Percentiles rank a stretch among this genome's conserved stretches.
These are phyloP conservation scores for Maniola hyperantus DNA, from an alignment of 2,888 invertebrate species.

Conservation along the genomic window DNA sequence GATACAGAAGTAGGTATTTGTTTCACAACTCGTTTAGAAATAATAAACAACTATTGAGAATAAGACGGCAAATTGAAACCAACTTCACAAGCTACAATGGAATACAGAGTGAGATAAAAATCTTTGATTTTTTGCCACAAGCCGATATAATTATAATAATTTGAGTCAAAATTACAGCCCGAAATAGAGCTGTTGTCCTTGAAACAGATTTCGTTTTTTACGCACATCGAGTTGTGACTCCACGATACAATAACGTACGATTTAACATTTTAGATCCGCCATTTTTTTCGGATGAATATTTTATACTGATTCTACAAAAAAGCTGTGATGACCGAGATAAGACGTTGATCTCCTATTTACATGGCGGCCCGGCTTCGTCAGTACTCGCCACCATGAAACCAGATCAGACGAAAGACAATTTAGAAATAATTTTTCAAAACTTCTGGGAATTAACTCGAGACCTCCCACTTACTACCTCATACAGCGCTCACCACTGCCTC, in stretches of 20 bases:
- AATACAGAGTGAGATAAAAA: conserved; percentile 24
- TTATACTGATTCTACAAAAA: too few species aligned
- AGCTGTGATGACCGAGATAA: too few species aligned
- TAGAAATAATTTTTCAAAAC: too few species aligned
- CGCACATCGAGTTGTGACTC: conserved; percentile 32
- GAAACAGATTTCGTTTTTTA: conserved; percentile 44
- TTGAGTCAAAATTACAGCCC: conserved; percentile 36
- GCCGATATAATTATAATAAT: conserved; percentile 37
- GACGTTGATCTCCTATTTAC: too few species aligned
- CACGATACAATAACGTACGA: conserved; percentile 16
- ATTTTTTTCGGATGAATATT: not conserved
- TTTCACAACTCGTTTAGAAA: conserved; percentile 11
- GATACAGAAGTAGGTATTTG: conserved; percentile 1
- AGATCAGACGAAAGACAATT: too few species aligned
- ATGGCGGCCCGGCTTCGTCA: too few species aligned
- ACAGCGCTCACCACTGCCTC: too few species aligned
- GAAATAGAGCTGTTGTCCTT: conserved; percentile 43
- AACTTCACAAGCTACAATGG: conserved; percentile 13
- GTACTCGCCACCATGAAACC: too few species aligned
- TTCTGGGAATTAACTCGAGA: too few species aligned
- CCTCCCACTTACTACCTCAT: too few species aligned
- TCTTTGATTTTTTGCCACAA: conserved; percentile 35
- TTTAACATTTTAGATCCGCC: not conserved
- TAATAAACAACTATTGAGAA: conserved; percentile 3
- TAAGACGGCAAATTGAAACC: conserved; percentile 12